These are phyloP conservation scores for Trichoplusia ni DNA, from an alignment of 1,140 invertebrate species.

Conservation along the genomic window DNA sequence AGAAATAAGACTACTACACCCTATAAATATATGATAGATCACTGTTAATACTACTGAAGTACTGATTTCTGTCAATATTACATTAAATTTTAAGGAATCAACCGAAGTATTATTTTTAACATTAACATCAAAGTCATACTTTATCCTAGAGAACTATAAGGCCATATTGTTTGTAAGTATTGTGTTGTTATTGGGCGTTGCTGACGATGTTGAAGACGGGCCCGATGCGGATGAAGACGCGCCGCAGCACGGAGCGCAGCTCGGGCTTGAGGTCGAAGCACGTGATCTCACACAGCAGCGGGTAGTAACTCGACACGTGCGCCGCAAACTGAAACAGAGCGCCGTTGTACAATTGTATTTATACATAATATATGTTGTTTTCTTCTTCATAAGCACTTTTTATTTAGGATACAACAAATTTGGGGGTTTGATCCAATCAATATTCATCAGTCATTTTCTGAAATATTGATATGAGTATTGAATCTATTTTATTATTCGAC, in stretches of 20 bases:
- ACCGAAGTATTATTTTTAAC: slow-evolving; percentile 61
- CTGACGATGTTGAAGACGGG: slow-evolving; percentile 90
- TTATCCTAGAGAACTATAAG: slow-evolving; percentile 75
- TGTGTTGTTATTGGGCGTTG: slow-evolving; percentile 64
- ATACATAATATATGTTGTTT: too few relatives aligned
- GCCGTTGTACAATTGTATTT: too few relatives aligned
- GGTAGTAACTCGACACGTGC: slow-evolving; percentile 95
- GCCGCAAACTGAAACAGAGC: slow-evolving; percentile 90
- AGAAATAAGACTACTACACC: slow-evolving; percentile 66
- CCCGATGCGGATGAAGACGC: slow-evolving; percentile 95
- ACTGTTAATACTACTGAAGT: slow-evolving; percentile 81
- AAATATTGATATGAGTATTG: too few relatives aligned
- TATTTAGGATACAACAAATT: too few relatives aligned
- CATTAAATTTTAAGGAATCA: slow-evolving; percentile 73
- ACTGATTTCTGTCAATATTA: slow-evolving; percentile 73
- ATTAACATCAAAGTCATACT: slow-evolving; percentile 73
- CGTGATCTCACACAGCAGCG: slow-evolving; percentile 94
- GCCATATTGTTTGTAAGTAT: slow-evolving; percentile 66
- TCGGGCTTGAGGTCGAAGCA: slow-evolving; percentile 97
- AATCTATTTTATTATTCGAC: too few relatives aligned
- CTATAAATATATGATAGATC: slow-evolving; percentile 70
- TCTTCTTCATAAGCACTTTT: too few relatives aligned
- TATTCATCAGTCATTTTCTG: too few relatives aligned
- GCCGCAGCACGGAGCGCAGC: slow-evolving; percentile 92
- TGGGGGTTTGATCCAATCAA: too few relatives aligned